phyloP scores from a whole-genome alignment of 2,888 invertebrate species.

The Callyntrura guangdongensis region DNA sequence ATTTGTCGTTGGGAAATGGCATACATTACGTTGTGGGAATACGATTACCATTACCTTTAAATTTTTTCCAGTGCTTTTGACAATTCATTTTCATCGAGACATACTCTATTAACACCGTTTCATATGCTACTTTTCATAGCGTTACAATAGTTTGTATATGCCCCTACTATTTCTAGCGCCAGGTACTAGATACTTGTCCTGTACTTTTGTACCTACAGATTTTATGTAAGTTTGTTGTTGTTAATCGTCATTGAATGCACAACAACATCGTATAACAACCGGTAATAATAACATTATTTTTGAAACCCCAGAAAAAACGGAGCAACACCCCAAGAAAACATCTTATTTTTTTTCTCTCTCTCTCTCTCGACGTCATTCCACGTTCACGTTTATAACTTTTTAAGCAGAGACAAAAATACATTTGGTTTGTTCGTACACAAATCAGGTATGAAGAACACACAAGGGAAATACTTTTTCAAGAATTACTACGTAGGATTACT shows the following conservation, averaged over 20 bases:
- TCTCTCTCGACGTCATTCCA: constrained; percentile 35
- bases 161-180: background rate
- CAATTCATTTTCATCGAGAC: too few relatives aligned
- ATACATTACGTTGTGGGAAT: too few relatives aligned
- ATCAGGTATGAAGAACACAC: constrained; percentile 57
- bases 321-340: constrained; percentile 67
- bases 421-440: background rate
- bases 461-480: constrained; percentile 45
- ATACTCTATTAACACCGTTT: too few relatives aligned
- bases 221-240: constrained; percentile 20
- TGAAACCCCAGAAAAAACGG: constrained; percentile 16
- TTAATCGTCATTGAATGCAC: background rate
- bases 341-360: too few relatives aligned
- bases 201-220: background rate
- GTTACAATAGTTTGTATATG: background rate
- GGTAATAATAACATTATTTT: constrained; percentile 50
- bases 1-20: too few relatives aligned
- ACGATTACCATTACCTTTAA: background rate
- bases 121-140: too few relatives aligned
- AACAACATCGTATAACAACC: constrained; percentile 20
- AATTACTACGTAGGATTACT: constrained; percentile 66
- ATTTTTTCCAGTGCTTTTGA: background rate
- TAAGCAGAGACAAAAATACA: constrained; percentile 29
- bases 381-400: constrained; percentile 53
- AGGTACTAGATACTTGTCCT: constrained; percentile 19